phyloP scores from a whole-genome alignment of 2,888 invertebrate species.

The Oxyteleia sp. region DNA sequence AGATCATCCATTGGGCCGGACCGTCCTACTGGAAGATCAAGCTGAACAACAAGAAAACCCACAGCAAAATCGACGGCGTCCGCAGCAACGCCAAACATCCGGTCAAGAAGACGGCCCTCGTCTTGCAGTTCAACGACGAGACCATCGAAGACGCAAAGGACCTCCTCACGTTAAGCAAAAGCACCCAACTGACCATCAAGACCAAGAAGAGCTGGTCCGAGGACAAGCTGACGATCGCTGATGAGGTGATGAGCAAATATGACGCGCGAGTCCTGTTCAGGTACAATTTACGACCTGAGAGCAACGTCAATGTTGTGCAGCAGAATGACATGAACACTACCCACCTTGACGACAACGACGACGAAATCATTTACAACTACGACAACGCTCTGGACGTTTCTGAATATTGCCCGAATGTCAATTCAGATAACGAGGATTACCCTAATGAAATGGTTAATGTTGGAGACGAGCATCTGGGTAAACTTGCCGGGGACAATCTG shows the following conservation, averaged over 20 bases:
- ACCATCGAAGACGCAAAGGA: not conserved
- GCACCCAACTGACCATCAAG: conserved; percentile 49
- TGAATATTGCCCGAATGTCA: conserved; percentile 88
- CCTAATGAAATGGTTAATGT: no score
- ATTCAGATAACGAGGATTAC: conserved; percentile 75
- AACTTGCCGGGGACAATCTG: conserved; percentile 89
- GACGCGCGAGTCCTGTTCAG: conserved; percentile 60
- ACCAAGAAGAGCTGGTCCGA: conserved; percentile 79
- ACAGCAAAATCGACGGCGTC: conserved; percentile 22
- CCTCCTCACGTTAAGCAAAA: conserved; percentile 34
- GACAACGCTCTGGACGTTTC: conserved; percentile 89
- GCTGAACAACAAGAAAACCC: conserved; percentile 16
- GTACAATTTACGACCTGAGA: conserved; percentile 70
- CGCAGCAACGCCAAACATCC: conserved; percentile 31
- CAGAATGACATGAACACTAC: conserved; percentile 52
- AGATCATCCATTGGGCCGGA: conserved; percentile 91
- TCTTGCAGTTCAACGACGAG: conserved; percentile 67
- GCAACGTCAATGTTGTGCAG: conserved; percentile 4
- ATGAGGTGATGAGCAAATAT: conserved; percentile 74
- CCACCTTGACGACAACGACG: conserved; percentile 81
- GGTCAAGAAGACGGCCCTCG: conserved; percentile 76
- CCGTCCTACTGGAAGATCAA: conserved; percentile 94
- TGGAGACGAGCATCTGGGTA: no score
- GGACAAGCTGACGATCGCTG: conserved; percentile 77
- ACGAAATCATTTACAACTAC: conserved; percentile 88